Conservation (phyloP, 2,797 vertebrate species). For the Anolis apletophallus region DNA sequence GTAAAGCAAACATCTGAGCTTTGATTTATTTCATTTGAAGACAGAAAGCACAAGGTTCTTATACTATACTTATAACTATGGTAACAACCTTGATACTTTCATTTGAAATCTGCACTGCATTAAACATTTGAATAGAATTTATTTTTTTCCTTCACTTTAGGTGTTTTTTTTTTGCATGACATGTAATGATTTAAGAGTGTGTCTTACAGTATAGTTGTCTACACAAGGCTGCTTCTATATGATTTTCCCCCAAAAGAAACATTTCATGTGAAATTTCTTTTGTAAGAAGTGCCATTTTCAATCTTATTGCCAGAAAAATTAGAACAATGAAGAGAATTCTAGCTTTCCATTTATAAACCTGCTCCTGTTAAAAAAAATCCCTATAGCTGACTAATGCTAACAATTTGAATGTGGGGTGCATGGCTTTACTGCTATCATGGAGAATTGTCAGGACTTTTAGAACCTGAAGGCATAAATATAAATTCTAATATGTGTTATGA, state of each 20-base stretch:
- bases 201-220: not conserved
- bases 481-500: not conserved
- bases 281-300: not conserved
- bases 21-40: not conserved
- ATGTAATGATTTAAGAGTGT: not conserved
- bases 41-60: not conserved
- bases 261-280: not conserved
- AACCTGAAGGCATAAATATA: not conserved
- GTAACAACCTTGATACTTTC: not conserved
- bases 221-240: not conserved
- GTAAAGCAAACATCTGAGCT: not conserved
- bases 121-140: conserved; percentile 8
- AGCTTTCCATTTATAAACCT: not conserved
- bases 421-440: not conserved
- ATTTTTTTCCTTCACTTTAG: not conserved
- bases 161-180: not conserved
- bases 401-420: not conserved
- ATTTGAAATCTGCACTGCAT: not conserved
- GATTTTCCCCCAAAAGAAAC: not conserved
- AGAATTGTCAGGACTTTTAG: not conserved
- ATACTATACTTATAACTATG: not conserved
- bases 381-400: not conserved
- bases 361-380: not conserved
- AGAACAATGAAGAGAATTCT: not conserved
- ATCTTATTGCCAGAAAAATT: no score